Base-by-base conservation (phyloP, 2,888 invertebrate genomes). In the Drosophila macrospina region DNA sequence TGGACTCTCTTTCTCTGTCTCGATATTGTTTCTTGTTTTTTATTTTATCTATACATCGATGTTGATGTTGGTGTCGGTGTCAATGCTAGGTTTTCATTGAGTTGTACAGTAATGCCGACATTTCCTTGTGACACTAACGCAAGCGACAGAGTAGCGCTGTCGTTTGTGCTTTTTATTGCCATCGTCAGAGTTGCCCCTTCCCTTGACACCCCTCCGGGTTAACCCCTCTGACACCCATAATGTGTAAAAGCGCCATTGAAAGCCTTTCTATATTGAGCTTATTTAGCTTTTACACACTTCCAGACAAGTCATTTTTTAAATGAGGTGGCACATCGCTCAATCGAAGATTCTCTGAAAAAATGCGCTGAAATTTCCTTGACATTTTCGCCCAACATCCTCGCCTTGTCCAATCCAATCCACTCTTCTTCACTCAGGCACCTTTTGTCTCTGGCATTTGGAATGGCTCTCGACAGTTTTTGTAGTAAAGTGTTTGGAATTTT, bases 51-150 rank as follows among this genome's bases (percentile, higher is more conserved):
- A 15, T 16, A 10, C 8, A 10, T 32, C 10, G 20, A 28, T 34
- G 16, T 32, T 39, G 34, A n/a, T 48, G 47, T 5, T 55, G 42
- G 16, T 37, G 16, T 47, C 37, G 39, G 13, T 16, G 48, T 41
- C 6, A 16, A 34, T 39, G n/a, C 30, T 15, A 32, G 36, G 30
- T 13, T 24, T 55, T 62, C 69, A 78, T 64, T 74, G 69, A 66
- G 80, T 74, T 78, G 74, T 72, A 63, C 74, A 60, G 74, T 75
- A 88, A 88, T 88, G 82, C 88, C 88, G 83, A 88, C 86, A 88
- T 85, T 86, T 83, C 88, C 82, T 65, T 79, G 56, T 69, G 71
- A 69, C 85, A 81, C 54, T 36, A 36, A 13, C 15, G 32, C 37
- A 7, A 15, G 6, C 11, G 39, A 39, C 54, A 65, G 69, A 48